phyloP scores from a whole-genome alignment of 2,113 vertebrate species.

The Verasper variegatus region DNA sequence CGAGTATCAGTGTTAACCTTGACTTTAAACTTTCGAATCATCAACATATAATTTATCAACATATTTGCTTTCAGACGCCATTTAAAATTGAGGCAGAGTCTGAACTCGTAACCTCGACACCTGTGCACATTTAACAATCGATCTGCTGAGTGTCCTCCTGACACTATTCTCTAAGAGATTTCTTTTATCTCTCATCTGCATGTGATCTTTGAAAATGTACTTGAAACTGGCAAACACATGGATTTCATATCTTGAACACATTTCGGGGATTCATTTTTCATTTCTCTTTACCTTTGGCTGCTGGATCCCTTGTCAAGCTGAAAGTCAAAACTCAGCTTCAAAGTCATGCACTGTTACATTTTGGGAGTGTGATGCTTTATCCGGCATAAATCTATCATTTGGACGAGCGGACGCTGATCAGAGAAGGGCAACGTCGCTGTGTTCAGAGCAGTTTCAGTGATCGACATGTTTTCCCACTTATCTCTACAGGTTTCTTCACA shows the following conservation, averaged over 20 bases:
- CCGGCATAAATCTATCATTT: not conserved
- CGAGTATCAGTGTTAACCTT: too few species aligned
- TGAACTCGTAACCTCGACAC: not conserved
- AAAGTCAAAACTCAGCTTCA: not conserved
- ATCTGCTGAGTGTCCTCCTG: not conserved
- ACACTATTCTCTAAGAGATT: not conserved
- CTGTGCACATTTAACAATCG: not conserved
- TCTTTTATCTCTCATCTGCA: not conserved
- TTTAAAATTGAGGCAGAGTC: not conserved
- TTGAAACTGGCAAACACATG: not conserved
- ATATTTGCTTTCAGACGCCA: not conserved
- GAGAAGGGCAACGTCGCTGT: not conserved
- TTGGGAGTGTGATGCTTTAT: not conserved
- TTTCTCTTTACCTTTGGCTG: not conserved
- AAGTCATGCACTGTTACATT: conserved; percentile 1
- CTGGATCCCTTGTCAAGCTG: not conserved
- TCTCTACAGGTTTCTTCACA: not conserved
- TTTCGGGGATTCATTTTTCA: not conserved
- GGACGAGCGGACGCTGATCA: not conserved
- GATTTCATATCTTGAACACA: not conserved
- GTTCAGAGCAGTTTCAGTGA: not conserved
- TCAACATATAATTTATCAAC: not conserved
- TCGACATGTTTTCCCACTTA: not conserved
- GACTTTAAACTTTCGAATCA: too few species aligned
- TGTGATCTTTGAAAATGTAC: not conserved